phyloP scores from a whole-genome alignment of 1,140 invertebrate genomes.

The Drosophila pruinosa region DNA sequence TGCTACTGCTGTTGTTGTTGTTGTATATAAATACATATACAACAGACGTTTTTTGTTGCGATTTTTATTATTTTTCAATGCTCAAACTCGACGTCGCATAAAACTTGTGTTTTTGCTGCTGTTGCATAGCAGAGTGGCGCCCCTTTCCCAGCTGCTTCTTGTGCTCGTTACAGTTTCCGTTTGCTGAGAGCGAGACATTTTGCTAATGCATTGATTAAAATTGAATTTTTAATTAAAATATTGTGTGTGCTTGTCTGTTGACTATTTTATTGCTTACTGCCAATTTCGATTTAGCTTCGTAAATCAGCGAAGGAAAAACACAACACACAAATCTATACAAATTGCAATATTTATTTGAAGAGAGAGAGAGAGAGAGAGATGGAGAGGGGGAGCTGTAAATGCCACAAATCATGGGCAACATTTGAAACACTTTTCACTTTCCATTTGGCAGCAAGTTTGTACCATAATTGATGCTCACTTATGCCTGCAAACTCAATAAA shows the following conservation, averaged over 20 bases:
- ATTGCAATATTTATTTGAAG: conserved; percentile 4
- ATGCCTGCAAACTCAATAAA: conserved; percentile 69
- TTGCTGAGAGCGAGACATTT: conserved; percentile 76
- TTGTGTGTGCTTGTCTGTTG: conserved; percentile 37
- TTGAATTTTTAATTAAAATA: conserved; percentile 83
- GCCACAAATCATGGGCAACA: conserved; percentile 2
- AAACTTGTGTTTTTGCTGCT: conserved; percentile 76
- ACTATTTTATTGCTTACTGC: conserved; percentile 19
- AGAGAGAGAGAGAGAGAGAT: not conserved
- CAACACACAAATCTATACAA: conserved; percentile 3
- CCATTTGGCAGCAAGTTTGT: conserved; percentile 15
- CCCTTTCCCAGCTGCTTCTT: not conserved
- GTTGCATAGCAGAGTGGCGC: conserved; percentile 29
- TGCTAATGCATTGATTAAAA: conserved; percentile 82
- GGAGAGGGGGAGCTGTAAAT: not conserved
- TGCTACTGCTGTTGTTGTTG: not conserved
- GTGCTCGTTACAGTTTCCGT: conserved; percentile 57
- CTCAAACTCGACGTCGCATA: conserved; percentile 79
- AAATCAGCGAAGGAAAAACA: not conserved
- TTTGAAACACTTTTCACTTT: conserved; percentile 51
- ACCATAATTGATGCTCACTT: conserved; percentile 28
- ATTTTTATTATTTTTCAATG: conserved; percentile 78
- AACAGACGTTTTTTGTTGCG: conserved; percentile 51
- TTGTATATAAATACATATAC: conserved; percentile 52
- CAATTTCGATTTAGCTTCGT: conserved; percentile 29